Percentiles rank a stretch among this genome's conserved stretches.
phyloP scores from a whole-genome alignment of 2,797 vertebrate genomes.

The Psittacula derbiana region DNA sequence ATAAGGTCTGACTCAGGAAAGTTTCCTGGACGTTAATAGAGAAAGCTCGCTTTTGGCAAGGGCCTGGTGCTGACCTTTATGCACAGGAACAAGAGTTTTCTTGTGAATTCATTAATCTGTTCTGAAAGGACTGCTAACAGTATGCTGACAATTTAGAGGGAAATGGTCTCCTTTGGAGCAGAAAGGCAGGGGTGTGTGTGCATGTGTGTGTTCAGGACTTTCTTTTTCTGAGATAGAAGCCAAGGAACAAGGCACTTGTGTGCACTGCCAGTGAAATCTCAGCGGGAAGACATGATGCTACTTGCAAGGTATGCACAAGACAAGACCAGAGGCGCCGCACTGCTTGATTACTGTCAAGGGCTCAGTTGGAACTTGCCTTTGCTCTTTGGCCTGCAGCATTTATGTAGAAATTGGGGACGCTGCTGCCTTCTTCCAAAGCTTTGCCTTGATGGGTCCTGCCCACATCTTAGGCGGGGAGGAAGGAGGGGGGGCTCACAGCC shows the following conservation, averaged over 20 bases:
- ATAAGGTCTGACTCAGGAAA: conserved; percentile 55
- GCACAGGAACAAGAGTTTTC: background rate
- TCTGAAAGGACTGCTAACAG: background rate
- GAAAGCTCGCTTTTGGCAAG: conserved; percentile 41
- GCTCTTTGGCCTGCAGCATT: conserved; percentile 89
- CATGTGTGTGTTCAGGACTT: background rate
- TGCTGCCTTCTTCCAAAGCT: conserved; percentile 78
- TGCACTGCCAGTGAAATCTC: conserved; percentile 83
- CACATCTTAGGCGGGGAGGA: conserved; percentile 77
- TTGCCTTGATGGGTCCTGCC: conserved; percentile 90
- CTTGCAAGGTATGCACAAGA: conserved; percentile 95
- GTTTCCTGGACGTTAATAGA: conserved; percentile 42
- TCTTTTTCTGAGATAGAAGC: conserved; percentile 55
- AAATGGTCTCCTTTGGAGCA: background rate
- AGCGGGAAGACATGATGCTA: conserved; percentile 90
- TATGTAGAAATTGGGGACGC: conserved; percentile 85
- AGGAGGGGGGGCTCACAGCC: background rate
- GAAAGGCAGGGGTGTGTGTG: background rate
- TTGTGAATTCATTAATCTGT: background rate
- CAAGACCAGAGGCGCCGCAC: conserved; percentile 99
- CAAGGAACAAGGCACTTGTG: conserved; percentile 47
- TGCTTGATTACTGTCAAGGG: conserved; percentile 87
- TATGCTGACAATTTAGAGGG: background rate
- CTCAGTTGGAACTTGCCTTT: conserved; percentile 92
- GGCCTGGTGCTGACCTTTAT: background rate